Evolutionary conservation across 2,888 invertebrate genomes (phyloP), one percentile per base, ranked within the genome.

Genomic region (Aricia artaxerxes): DNA sequence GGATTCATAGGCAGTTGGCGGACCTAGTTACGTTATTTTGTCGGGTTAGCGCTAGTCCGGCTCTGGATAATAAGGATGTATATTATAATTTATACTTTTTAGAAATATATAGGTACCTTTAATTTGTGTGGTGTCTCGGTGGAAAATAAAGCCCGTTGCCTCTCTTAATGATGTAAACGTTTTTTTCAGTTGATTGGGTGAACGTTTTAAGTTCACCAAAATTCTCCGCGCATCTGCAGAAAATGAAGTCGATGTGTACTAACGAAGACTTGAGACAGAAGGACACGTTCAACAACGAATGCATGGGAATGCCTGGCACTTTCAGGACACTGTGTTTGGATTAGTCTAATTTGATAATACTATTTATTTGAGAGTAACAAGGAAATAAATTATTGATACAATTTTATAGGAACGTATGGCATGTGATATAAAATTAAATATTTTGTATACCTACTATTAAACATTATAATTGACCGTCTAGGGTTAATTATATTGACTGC

Each of bases 241-340:
- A 82, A 53, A 85, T 87, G 84, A 84, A 83, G 5, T 80, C 83
- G 31, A 85, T 86, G 0, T 78, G 82, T 4, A 86, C 89, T 0
- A 85, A 90, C 13, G 90, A 91, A 80, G 79, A 85, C 0, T 78
- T 81, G 2, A 83, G 91, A 81, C 79, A 80, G 0, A 77, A 73
- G 0, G 85, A 85, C 1, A 85, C 83, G 73, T 89, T 87, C 77
- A 88, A 88, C 24, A 87, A 88, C 0, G 83, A 87, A 13, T 85
- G 86, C 31, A 82, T 89, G 82, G 90, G 90, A 4, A 78, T 81
- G 9, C 80, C 81, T 1, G 81, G 81, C 7, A 79, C 81, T 1
- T 84, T 82, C 72, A 80, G 81, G 73, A 75, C 81, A 6, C 78
- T 84, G 72, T 81, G 77, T 73, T 81, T 82, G n/a, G 82, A 82